These are phyloP conservation scores for Chrysomallon squamiferum DNA, from an alignment of 1,140 invertebrate genomes.

Conservation along the genomic window DNA sequence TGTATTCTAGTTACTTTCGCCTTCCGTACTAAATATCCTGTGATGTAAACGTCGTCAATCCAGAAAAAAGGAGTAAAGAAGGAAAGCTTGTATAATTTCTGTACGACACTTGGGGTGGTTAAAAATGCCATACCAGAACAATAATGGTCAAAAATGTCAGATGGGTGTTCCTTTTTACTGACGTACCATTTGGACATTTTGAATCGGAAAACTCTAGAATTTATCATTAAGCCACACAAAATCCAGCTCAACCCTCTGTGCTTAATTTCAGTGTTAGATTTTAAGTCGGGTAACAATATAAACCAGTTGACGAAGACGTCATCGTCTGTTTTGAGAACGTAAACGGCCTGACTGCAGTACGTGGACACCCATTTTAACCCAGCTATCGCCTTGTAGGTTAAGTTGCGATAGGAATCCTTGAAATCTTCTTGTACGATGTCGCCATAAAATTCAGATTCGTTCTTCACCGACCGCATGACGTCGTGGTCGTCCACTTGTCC, in stretches of 20 bases:
- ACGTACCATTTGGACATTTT: slow-evolving; percentile 44
- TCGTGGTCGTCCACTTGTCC: background rate
- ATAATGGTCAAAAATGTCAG: too few species aligned
- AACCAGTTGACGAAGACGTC: slow-evolving; percentile 62
- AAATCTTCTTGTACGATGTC: background rate
- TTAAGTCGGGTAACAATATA: slow-evolving; percentile 65
- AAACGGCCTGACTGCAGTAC: slow-evolving; percentile 68
- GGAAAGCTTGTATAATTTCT: too few species aligned
- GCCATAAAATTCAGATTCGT: background rate
- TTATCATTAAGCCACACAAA: slow-evolving; percentile 52
- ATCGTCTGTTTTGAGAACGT: slow-evolving; percentile 65
- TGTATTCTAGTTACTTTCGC: too few species aligned
- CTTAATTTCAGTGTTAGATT: slow-evolving; percentile 20
- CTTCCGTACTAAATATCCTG: too few species aligned
- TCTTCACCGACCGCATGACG: background rate
- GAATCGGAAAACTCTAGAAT: slow-evolving; percentile 53
- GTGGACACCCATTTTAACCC: slow-evolving; percentile 79
- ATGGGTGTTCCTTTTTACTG: too few species aligned
- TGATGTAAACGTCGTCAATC: too few species aligned
- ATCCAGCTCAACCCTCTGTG: slow-evolving; percentile 25
- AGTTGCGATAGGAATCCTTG: background rate
- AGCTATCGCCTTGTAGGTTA: slow-evolving; percentile 3
- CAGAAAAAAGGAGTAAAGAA: too few species aligned
- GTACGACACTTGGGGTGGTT: too few species aligned
- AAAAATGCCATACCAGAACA: too few species aligned